Base-by-base conservation (phyloP, 1,140 invertebrate genomes). In the Periplaneta americana region DNA sequence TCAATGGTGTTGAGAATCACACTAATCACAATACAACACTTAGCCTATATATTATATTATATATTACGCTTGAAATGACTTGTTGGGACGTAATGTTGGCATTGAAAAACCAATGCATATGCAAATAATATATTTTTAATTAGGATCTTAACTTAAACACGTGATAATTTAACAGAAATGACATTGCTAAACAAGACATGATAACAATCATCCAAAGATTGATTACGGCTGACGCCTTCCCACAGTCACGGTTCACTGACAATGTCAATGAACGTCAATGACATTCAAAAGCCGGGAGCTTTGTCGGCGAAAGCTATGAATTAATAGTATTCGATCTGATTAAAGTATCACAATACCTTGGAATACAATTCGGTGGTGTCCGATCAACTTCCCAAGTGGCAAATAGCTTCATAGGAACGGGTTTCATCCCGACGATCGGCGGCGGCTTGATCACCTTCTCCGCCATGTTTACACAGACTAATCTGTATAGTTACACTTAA, bases 311-410 rank as follows among this genome's bases (percentile, higher is more conserved):
- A 78, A 78, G 37, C 4, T 28, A 78, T 36, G 28, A 10, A 10
- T 9, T 8, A 78, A 36, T 28, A 36, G 2, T 28, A 35, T 18
- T 17, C 28, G 31, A 80, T 48, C 15, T 48, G 75, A 85, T 31
- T 0, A 22, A 36, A 39, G 13, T 9, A 31, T 78, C 34, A 28
- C 33, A 84, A 90, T 92, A 98, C 97, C 97, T 97, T 87, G 97
- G 97, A 89, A 98, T 98, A 89, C 97, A 98, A 90, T 97, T 98
- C 82, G 97, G 94, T 76, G 97, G 96, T 82, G 97, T 98, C 87
- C 98, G 94, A 90, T 99, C 98, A 82, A 98, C 96, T 92, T 98
- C 97, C 97, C 97, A 98, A 84, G 97, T 97, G 82, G 97, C 97
- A 91, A 98, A 99, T 84, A 99, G 92, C 91, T 97, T 98, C 97